Evolutionary conservation across 1,140 invertebrate species (phyloP), one percentile per base, ranked within the genome.

Genomic region (Harpegnathos saltator): DNA sequence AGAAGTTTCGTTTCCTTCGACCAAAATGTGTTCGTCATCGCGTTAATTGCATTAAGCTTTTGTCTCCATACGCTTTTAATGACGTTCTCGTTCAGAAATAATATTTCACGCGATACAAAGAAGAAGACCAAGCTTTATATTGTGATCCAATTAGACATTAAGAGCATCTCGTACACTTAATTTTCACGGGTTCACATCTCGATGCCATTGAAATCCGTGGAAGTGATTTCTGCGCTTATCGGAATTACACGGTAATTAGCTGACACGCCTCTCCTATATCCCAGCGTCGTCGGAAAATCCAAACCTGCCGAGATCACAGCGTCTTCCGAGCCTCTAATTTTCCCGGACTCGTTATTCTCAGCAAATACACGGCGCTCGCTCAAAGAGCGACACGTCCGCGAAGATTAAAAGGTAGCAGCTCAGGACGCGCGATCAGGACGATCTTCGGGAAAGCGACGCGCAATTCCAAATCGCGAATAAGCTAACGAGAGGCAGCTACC

Each of bases 401-500:
- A 71, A 59, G 22, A 56, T 66, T 58, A 58, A 1, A 58, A 2
- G 38, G 38, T 1, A 44, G 9, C 38, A 3, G 9, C 38, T 11
- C 52, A 15, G 5, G 0, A 12, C 33, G 15, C 3, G 26, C 66
- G 63, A 19, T 7, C 15, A 44, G 22, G 26, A 33, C 63, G n/a
- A 56, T 3, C 15, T 33, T 17, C 29, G 5, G 1, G 14, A 48
- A 24, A 62, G 15, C 1, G n/a, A 56, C 14, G 29, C 15, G 19
- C 14, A 19, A n/a, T 33, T 26, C 22, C 14, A 61, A 52, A 77
- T 22, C 17, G n/a, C 14, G 44, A 63, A 52, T 68, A 22, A 77
- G n/a, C 29, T 66, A 56, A 66, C 15, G 19, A 66, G 15, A 2
- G 38, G 38, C 66, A 38, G 65, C 2, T 1, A 9, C 14, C 38